phyloP scores from a whole-genome alignment of 2,113 vertebrate genomes.

The Chloebia gouldiae region DNA sequence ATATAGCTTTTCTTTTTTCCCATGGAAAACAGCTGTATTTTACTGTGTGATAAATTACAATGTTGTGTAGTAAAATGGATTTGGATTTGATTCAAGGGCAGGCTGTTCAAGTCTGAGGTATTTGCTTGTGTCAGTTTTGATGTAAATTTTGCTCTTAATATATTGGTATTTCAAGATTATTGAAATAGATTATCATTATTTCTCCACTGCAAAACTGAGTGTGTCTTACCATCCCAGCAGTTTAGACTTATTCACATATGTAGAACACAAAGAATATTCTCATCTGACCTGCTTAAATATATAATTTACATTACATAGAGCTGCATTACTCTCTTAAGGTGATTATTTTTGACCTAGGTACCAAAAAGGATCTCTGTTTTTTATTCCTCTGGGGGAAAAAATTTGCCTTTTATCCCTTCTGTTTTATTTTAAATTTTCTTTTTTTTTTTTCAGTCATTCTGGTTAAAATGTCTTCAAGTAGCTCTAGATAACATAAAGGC shows the following conservation, averaged over 20 bases:
- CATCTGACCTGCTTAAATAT: not conserved
- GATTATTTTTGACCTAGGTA: not conserved
- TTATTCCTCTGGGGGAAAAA: not conserved
- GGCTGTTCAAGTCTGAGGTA: not conserved
- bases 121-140: conserved; percentile 13
- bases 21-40: not conserved
- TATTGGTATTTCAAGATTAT: not conserved
- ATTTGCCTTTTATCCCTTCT: not conserved
- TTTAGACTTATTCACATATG: not conserved
- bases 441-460: not conserved
- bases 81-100: not conserved
- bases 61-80: not conserved
- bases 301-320: not conserved
- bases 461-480: not conserved
- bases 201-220: not conserved
- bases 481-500: not conserved
- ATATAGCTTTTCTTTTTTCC: not conserved
- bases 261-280: not conserved
- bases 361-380: not conserved
- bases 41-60: not conserved
- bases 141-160: conserved; percentile 1
- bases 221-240: not conserved
- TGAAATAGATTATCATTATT: not conserved
- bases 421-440: not conserved
- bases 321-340: not conserved